These are phyloP conservation scores for Herpailurus yagouaroundi DNA, from an alignment of 2,113 vertebrate species.

Conservation along the genomic window DNA sequence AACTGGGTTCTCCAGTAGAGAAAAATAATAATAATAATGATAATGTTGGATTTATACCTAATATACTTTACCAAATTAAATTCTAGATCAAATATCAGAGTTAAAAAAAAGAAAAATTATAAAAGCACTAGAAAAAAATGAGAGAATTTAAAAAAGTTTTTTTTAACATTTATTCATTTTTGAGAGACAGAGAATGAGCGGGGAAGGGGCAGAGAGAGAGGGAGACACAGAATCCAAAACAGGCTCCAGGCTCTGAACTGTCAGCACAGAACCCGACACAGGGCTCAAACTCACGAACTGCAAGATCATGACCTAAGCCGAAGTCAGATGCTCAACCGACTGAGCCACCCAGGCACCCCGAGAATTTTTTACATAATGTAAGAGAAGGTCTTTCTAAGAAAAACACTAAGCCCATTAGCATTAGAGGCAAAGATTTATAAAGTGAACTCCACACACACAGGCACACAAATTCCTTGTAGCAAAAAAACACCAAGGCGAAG, in stretches of 20 bases:
- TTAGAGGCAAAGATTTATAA: neutral
- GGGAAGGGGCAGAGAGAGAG: no score
- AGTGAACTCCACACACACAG: neutral
- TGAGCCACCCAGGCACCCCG: no score
- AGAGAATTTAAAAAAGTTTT: neutral
- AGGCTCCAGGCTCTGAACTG: no score
- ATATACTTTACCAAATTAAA: neutral
- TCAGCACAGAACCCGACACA: no score
- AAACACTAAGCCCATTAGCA: neutral
- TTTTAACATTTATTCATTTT: no score
- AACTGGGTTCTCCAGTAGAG: neutral
- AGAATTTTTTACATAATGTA: neutral
- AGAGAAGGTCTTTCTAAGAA: neutral
- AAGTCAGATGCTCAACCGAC: no score
- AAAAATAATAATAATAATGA: neutral
- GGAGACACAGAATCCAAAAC: no score
- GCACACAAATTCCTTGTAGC: neutral
- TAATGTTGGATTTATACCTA: neutral
- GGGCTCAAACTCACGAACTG: no score
- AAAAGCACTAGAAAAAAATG: neutral
- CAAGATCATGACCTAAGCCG: no score
- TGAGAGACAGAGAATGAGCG: no score
- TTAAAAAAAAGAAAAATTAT: neutral
- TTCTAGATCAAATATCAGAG: neutral
- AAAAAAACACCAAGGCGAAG: constrained; percentile 27